A percentile compares a stretch with the other conserved stretches of the same genome.
These are phyloP conservation scores for Chironomus tepperi DNA, from an alignment of 1,140 invertebrate species.

Conservation along the genomic window DNA sequence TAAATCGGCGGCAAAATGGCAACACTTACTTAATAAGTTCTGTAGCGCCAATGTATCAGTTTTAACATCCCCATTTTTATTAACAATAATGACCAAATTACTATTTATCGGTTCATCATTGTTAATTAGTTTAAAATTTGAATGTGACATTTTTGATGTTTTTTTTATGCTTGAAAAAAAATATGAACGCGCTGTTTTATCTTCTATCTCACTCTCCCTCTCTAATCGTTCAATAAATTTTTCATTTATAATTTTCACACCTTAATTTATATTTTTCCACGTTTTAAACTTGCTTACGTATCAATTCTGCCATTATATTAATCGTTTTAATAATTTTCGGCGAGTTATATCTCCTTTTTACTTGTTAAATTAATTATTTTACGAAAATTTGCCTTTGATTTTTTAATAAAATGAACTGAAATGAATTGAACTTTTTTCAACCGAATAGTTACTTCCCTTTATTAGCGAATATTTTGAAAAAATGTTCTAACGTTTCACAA, in stretches of 20 bases:
- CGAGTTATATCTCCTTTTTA: not conserved
- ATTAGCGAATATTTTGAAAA: not conserved
- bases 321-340: not conserved
- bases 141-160: not conserved
- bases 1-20: not conserved
- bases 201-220: conserved; percentile 6
- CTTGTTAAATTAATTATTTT: too few relatives aligned
- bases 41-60: conserved; percentile 61
- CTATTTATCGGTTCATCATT: conserved; percentile 12
- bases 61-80: conserved; percentile 59
- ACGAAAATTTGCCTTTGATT: too few relatives aligned
- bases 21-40: conserved; percentile 55
- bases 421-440: too few relatives aligned
- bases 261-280: not conserved
- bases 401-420: too few relatives aligned
- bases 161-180: not conserved
- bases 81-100: conserved; percentile 58
- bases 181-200: not conserved
- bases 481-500: not conserved
- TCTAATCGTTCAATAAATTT: not conserved
- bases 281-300: not conserved
- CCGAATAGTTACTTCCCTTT: not conserved
- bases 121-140: not conserved
- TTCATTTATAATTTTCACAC: not conserved
- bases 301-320: not conserved